phyloP scores from a whole-genome alignment of 1,140 invertebrate genomes.

The Pachypeltis micranthus region DNA sequence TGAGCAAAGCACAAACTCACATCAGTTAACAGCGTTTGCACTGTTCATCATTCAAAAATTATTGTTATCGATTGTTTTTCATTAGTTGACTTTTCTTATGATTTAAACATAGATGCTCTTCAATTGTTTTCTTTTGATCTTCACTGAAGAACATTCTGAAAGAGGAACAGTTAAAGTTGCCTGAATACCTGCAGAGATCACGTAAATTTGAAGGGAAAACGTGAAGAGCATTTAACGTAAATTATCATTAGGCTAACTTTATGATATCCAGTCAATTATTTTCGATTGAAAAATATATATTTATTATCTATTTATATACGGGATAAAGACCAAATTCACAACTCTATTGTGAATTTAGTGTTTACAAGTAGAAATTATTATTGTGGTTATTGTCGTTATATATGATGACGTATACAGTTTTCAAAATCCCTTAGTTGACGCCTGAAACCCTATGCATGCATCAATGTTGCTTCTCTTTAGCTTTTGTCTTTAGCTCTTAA shows the following conservation, averaged over 20 bases:
- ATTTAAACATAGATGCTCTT: too few relatives aligned
- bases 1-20: too few relatives aligned
- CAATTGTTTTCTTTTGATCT: too few relatives aligned
- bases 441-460: not conserved
- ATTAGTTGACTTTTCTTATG: too few relatives aligned
- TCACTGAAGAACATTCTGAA: too few relatives aligned
- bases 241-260: slow-evolving; percentile 5
- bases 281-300: slow-evolving; percentile 6
- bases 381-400: not conserved
- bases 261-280: slow-evolving; percentile 3
- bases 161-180: too few relatives aligned
- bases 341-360: slow-evolving; percentile 1
- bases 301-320: slow-evolving; percentile 1
- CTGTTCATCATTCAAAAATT: too few relatives aligned
- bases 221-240: not conserved
- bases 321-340: slow-evolving; percentile 6
- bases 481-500: too few relatives aligned
- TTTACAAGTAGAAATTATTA: slow-evolving; percentile 3
- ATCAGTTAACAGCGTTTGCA: too few relatives aligned
- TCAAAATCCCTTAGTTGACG: not conserved
- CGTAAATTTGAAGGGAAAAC: not conserved
- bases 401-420: too few relatives aligned
- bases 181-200: not conserved
- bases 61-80: too few relatives aligned
- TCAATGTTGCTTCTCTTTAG: slow-evolving; percentile 4